Conservation (phyloP, 2,888 invertebrate species). For the Heteromurus nitidus region DNA sequence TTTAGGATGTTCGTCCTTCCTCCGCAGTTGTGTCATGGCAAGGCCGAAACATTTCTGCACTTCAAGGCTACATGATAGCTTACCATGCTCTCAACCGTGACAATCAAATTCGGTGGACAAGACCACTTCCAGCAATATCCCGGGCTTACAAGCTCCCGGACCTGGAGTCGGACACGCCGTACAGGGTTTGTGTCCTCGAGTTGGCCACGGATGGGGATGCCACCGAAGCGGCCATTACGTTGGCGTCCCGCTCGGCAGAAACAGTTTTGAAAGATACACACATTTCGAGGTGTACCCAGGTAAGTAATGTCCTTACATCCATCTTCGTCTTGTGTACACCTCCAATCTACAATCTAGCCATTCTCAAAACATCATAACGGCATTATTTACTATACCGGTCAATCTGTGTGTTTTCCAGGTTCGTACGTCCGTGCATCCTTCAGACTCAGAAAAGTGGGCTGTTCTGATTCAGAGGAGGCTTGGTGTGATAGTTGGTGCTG, state of each 20-base stretch:
- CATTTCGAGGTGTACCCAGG: slow-evolving; percentile 85
- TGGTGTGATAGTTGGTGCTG: slow-evolving; percentile 90
- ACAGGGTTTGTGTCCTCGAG: slow-evolving; percentile 91
- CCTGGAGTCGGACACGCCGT: slow-evolving; percentile 86
- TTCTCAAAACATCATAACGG: too few relatives aligned
- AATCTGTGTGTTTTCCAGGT: too few relatives aligned
- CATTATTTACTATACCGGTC: too few relatives aligned
- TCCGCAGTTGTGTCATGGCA: slow-evolving; percentile 93
- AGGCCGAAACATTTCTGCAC: slow-evolving; percentile 86
- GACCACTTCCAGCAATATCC: slow-evolving; percentile 83
- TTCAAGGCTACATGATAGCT: slow-evolving; percentile 89
- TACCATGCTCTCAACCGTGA: slow-evolving; percentile 84
- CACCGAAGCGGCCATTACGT: slow-evolving; percentile 77
- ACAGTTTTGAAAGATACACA: slow-evolving; percentile 81
- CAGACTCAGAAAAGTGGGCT: slow-evolving; percentile 77
- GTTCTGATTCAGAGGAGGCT: slow-evolving; percentile 85
- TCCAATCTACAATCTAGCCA: too few relatives aligned
- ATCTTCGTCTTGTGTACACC: too few relatives aligned
- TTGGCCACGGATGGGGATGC: slow-evolving; percentile 83
- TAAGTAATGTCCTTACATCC: too few relatives aligned
- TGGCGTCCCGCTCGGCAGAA: slow-evolving; percentile 74
- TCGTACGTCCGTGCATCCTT: slow-evolving; percentile 75
- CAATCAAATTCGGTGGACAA: slow-evolving; percentile 83
- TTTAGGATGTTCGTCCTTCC: slow-evolving; percentile 86
- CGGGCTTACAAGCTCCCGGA: slow-evolving; percentile 85